Evolutionary conservation across 2,888 invertebrate genomes (phyloP).

Genomic region (Parelbella ahira): DNA sequence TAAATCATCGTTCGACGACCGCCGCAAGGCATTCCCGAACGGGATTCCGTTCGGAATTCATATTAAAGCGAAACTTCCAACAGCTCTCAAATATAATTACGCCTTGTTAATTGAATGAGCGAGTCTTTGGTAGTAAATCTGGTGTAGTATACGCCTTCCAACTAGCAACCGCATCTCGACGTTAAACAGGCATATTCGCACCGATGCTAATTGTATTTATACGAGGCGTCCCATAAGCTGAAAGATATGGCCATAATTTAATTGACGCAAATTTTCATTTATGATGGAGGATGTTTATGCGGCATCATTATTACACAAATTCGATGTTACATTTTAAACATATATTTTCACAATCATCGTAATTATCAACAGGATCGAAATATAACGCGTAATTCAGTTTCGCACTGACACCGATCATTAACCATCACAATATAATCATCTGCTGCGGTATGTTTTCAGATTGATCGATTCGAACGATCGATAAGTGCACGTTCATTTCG

Average conservation of each 20-base stretch:
- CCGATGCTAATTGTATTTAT: constrained; percentile 21
- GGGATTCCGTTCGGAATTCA: constrained; percentile 15
- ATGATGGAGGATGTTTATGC: background rate
- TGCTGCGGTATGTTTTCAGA: no score
- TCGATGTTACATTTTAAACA: no score
- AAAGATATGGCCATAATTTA: constrained; percentile 10
- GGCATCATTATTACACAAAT: no score
- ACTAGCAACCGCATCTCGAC: constrained; percentile 10
- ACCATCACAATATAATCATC: no score
- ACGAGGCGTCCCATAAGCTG: constrained; percentile 15
- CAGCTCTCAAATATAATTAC: constrained; percentile 18
- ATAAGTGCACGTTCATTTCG: no score
- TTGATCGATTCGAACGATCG: no score
- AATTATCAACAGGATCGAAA: no score
- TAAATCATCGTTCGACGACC: constrained; percentile 47
- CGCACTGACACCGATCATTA: no score
- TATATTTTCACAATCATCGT: no score
- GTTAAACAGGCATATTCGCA: constrained; percentile 18
- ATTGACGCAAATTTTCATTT: constrained; percentile 13
- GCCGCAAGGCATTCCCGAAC: constrained; percentile 27
- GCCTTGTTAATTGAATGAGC: constrained; percentile 19
- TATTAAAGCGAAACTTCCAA: constrained; percentile 13
- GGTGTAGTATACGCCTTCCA: constrained; percentile 16
- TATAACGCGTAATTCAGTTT: no score
- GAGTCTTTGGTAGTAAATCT: constrained; percentile 1